These are phyloP conservation scores for Sminthurides aquaticus DNA, from an alignment of 2,888 invertebrate genomes.

Conservation along the genomic window DNA sequence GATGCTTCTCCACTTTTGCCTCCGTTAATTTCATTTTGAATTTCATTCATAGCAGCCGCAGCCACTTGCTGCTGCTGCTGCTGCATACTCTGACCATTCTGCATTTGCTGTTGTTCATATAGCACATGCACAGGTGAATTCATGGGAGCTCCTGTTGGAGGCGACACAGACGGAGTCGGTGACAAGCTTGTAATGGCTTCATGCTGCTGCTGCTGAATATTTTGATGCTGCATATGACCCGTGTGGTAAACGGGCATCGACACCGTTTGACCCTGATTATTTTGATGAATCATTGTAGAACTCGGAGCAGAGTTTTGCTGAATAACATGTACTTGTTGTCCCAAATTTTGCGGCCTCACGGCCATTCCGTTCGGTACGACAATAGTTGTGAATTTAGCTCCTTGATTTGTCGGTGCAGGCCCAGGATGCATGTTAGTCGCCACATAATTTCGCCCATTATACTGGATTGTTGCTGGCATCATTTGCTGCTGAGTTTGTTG, in stretches of 20 bases:
- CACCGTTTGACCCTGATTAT: not conserved
- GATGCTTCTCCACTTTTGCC: conserved; percentile 32
- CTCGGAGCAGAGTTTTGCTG: conserved; percentile 4
- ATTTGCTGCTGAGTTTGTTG: conserved; percentile 3
- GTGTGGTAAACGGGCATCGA: not conserved
- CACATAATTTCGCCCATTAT: conserved; percentile 15
- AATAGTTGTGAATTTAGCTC: conserved; percentile 3
- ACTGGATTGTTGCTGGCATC: conserved; percentile 16
- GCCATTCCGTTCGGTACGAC: conserved; percentile 11
- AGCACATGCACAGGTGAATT: conserved; percentile 26
- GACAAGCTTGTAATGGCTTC: conserved; percentile 15
- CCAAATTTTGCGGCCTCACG: not conserved
- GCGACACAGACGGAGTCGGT: conserved; percentile 35
- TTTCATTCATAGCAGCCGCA: not conserved
- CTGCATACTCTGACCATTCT: not conserved
- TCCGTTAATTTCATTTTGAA: conserved; percentile 26
- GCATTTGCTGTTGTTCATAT: conserved; percentile 16
- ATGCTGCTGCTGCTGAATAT: conserved; percentile 16
- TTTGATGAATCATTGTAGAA: conserved; percentile 7
- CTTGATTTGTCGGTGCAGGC: conserved; percentile 8
- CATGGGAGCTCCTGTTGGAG: conserved; percentile 27
- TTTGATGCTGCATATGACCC: conserved; percentile 14
- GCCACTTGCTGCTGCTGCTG: not conserved
- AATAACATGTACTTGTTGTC: conserved; percentile 18
- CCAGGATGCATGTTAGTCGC: conserved; percentile 2